phyloP scores from a whole-genome alignment of 1,140 invertebrate species.

The Drosophila nigromelanica region DNA sequence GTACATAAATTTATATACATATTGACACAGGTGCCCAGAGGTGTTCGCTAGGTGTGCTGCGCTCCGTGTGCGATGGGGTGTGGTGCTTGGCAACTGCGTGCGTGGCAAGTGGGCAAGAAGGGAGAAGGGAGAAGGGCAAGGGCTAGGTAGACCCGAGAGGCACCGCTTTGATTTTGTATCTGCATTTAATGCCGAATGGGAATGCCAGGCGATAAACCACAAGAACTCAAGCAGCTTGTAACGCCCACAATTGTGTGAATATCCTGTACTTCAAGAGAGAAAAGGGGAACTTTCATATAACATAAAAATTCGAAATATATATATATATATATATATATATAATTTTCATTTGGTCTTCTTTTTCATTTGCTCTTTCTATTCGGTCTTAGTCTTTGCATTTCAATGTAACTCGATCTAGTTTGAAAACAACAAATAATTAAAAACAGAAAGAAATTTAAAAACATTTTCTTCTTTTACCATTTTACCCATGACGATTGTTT shows the following conservation, averaged over 20 bases:
- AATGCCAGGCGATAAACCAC: constrained; percentile 33
- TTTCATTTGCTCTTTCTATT: too few relatives aligned
- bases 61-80: constrained; percentile 6
- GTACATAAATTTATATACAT: not conserved
- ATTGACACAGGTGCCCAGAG: constrained; percentile 49
- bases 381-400: too few relatives aligned
- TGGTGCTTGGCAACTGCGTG: constrained; percentile 13
- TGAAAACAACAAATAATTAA: too few relatives aligned
- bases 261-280: constrained; percentile 9
- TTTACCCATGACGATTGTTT: too few relatives aligned
- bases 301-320: too few relatives aligned
- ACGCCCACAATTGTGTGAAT: not conserved
- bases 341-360: too few relatives aligned
- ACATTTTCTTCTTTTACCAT: too few relatives aligned
- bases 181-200: constrained; percentile 47
- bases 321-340: too few relatives aligned
- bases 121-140: not conserved
- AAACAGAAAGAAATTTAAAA: too few relatives aligned
- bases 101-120: not conserved
- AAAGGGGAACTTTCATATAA: not conserved
- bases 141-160: not conserved
- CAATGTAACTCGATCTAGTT: too few relatives aligned
- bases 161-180: constrained; percentile 42
- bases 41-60: constrained; percentile 5
- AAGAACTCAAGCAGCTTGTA: not conserved